Conservation (phyloP, 2,888 invertebrate genomes). For the Tuta absoluta region DNA sequence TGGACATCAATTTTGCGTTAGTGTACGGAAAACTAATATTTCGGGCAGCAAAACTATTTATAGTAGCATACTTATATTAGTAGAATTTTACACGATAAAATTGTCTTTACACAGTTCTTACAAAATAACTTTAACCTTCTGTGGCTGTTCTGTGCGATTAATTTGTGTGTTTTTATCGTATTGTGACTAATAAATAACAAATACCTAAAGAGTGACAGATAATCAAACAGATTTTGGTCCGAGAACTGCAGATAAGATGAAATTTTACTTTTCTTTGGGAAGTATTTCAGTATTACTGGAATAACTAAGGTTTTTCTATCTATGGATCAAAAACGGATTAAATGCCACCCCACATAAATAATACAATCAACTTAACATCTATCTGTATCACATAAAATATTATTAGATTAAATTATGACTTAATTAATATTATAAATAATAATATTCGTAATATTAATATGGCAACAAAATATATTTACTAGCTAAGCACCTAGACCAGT, state of each 20-base stretch:
- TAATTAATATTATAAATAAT: constrained; percentile 76
- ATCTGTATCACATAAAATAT: constrained; percentile 76
- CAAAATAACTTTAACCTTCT: too few species aligned
- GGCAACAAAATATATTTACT: constrained; percentile 79
- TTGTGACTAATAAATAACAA: neutral
- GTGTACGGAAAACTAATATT: too few species aligned
- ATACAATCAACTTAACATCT: constrained; percentile 51
- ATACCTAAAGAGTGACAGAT: neutral
- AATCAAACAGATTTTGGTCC: neutral
- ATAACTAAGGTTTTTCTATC: neutral
- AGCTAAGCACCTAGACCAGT: constrained; percentile 76
- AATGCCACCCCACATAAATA: constrained; percentile 25
- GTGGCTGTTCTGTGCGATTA: neutral
- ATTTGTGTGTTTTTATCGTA: too few species aligned
- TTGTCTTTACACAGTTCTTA: too few species aligned
- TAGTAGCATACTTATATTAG: too few species aligned
- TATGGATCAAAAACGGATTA: neutral
- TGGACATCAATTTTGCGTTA: too few species aligned
- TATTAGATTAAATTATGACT: constrained; percentile 73
- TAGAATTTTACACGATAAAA: too few species aligned
- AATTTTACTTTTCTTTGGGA: neutral
- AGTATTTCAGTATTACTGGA: neutral
- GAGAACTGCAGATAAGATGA: neutral
- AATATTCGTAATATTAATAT: constrained; percentile 78
- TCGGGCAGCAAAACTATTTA: too few species aligned